Percentiles rank a stretch among this genome's conserved stretches.
These are phyloP conservation scores for Muraenolepis orangiensis DNA, from an alignment of 2,797 vertebrate genomes.

Conservation along the genomic window DNA sequence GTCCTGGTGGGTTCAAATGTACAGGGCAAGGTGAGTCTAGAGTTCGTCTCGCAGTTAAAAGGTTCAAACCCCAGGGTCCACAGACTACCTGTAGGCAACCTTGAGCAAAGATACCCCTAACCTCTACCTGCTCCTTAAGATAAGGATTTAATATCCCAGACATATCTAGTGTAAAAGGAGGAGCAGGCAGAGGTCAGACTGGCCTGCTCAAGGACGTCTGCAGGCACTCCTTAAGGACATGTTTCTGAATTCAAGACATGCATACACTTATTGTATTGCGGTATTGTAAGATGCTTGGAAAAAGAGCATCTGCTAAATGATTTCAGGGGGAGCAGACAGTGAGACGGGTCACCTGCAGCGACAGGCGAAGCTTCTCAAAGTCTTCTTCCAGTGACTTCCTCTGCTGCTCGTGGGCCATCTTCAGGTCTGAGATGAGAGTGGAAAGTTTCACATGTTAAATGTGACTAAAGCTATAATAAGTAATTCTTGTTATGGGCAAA, in stretches of 20 bases:
- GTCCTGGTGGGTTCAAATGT: constrained; percentile 70
- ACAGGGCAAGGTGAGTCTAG: background rate
- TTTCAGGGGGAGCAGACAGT: background rate
- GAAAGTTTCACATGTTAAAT: background rate
- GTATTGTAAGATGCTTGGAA: too few relatives aligned
- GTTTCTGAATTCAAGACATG: too few relatives aligned
- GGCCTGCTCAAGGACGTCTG: background rate
- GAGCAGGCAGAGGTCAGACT: too few relatives aligned
- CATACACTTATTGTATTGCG: too few relatives aligned
- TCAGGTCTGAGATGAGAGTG: constrained; percentile 76
- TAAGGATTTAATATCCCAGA: too few relatives aligned
- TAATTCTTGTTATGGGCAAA: background rate
- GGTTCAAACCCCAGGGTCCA: background rate
- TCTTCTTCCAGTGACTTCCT: constrained; percentile 86
- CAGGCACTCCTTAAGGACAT: too few relatives aligned
- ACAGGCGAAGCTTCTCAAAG: constrained; percentile 89
- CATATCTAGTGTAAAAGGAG: too few relatives aligned
- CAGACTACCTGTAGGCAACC: too few relatives aligned
- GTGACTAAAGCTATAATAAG: background rate
- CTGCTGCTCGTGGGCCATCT: constrained; percentile 86
- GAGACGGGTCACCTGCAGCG: constrained; percentile 82
- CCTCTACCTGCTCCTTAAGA: too few relatives aligned
- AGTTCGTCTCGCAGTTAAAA: too few relatives aligned
- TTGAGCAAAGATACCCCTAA: background rate
- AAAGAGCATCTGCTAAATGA: too few relatives aligned